phyloP scores from a whole-genome alignment of 1,140 invertebrate species.

The Heliothis virescens region DNA sequence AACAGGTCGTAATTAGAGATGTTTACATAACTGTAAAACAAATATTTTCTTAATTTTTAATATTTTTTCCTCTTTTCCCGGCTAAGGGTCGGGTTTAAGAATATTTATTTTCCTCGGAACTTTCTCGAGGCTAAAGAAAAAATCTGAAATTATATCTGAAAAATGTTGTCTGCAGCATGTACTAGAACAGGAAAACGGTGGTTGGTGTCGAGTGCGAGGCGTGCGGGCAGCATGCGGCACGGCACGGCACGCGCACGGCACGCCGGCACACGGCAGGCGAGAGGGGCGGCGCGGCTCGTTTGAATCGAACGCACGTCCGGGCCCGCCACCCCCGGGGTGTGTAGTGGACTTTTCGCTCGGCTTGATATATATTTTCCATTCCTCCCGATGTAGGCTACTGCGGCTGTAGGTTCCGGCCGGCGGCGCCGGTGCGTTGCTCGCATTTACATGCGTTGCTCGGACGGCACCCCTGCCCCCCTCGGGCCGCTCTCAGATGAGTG shows the following conservation, averaged over 20 bases:
- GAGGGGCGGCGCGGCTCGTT: slow-evolving; percentile 77
- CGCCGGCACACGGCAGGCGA: slow-evolving; percentile 78
- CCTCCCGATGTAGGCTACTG: slow-evolving; percentile 78
- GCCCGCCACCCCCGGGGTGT: slow-evolving; percentile 74
- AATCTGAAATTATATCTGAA: slow-evolving; percentile 78
- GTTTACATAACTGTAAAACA: slow-evolving; percentile 84
- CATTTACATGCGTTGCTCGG: slow-evolving; percentile 75
- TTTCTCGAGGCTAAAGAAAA: slow-evolving; percentile 73
- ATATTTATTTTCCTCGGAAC: slow-evolving; percentile 80
- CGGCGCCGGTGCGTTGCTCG: slow-evolving; percentile 59
- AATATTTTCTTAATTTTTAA: slow-evolving; percentile 86
- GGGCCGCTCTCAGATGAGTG: slow-evolving; percentile 42
- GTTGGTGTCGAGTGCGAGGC: neutral
- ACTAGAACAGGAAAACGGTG: neutral
- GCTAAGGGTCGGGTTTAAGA: slow-evolving; percentile 79
- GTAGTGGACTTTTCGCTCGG: slow-evolving; percentile 82
- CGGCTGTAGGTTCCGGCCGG: slow-evolving; percentile 69
- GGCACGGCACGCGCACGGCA: slow-evolving; percentile 66
- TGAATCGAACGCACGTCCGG: slow-evolving; percentile 82
- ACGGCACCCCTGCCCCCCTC: slow-evolving; percentile 56
- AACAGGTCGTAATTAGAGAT: slow-evolving; percentile 85
- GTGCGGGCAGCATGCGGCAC: slow-evolving; percentile 68
- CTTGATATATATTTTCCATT: slow-evolving; percentile 84
- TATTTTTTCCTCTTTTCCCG: slow-evolving; percentile 77
- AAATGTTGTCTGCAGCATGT: slow-evolving; percentile 46